phyloP scores from a whole-genome alignment of 1,140 invertebrate species.

The Laodelphax striatellus region DNA sequence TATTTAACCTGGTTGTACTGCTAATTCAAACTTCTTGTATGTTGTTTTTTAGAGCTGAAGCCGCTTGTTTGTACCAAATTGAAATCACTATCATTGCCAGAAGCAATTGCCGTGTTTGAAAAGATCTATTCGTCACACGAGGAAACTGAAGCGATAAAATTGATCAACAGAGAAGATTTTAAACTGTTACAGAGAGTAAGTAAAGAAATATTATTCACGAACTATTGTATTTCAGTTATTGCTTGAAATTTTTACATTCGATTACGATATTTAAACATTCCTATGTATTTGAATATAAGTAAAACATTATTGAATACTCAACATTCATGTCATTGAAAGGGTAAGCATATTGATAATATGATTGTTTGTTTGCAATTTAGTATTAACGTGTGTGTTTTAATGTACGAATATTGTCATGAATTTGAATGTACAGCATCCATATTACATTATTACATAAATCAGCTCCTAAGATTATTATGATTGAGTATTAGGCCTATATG shows the following conservation, averaged over 20 bases:
- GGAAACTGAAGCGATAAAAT: background rate
- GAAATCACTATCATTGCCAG: conserved; percentile 1
- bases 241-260: background rate
- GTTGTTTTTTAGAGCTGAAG: background rate
- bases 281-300: too few relatives aligned
- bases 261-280: too few relatives aligned
- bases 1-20: too few relatives aligned
- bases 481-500: too few relatives aligned
- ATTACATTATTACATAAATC: too few relatives aligned
- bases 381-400: too few relatives aligned
- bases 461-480: too few relatives aligned
- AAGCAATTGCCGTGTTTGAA: conserved; percentile 10
- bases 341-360: too few relatives aligned
- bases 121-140: conserved; percentile 1
- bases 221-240: background rate
- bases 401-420: background rate
- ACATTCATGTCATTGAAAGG: too few relatives aligned
- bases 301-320: too few relatives aligned
- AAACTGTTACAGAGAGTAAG: background rate
- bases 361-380: too few relatives aligned
- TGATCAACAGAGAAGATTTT: conserved; percentile 4
- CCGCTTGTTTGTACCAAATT: background rate
- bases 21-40: background rate
- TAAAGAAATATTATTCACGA: background rate
- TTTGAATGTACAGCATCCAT: too few relatives aligned